Evolutionary conservation across 2,797 vertebrate species (phyloP), one percentile per base, ranked within the genome.

Genomic region (Pangasius macronema): DNA sequence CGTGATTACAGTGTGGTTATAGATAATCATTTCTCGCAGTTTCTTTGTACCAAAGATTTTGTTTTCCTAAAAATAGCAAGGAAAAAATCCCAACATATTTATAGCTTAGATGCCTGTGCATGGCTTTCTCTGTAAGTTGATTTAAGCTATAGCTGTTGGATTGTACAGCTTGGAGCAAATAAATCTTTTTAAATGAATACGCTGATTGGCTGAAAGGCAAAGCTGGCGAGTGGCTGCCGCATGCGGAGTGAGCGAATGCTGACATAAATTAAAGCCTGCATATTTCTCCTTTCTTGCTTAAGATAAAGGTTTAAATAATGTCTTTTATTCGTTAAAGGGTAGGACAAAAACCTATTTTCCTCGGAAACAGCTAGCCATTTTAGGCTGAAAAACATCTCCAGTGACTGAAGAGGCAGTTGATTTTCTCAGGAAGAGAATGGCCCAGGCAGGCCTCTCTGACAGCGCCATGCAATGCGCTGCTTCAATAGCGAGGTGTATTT

Each of bases 401-500:
- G 77, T 46, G 67, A 42, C 53, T 59, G 2, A 84, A 88, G 91
- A 85, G 83, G 75, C 76, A 83, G 83, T 76, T 81, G 89, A 88
- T 85, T 88, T 91, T 89, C 88, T 91, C 82, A 86, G 91, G 86
- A 89, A 89, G 87, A 88, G 91, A 92, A 91, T 87, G 90, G 88
- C 88, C 87, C 84, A 83, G 86, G 90, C 91, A 91, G 94, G 92
- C 94, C 95, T 88, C 91, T 94, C 92, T 90, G 93, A 95, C 94
- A 95, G 95, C 94, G 93, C 94, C 94, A 94, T 95, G 95, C 94
- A 73, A 89, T 39, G 88, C 73, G 83, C 84, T 91, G 88, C 93
- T 91, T 96, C 96, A 96, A 97, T 96, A 95, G 95, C 91, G 95
- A 95, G 95, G 93, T 94, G 93, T 94, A 94, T 94, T 94, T 95